Conservation (phyloP, 2,888 invertebrate genomes). For the Mimas tiliae region DNA sequence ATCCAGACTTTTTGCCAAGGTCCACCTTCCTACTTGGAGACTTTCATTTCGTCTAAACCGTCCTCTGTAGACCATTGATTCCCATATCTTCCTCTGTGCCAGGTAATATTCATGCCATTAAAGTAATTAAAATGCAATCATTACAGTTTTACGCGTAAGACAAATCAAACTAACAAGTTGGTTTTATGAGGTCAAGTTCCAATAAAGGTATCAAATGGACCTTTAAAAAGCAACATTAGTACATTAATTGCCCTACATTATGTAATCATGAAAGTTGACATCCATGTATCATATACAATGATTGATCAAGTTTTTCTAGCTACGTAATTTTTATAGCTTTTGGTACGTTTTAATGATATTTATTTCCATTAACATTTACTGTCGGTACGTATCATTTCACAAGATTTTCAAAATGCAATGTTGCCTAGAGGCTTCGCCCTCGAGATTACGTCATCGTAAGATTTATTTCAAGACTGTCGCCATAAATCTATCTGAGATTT, state of each 20-base stretch:
- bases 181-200: background rate
- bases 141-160: background rate
- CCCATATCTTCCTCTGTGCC: no score
- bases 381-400: slow-evolving; percentile 25
- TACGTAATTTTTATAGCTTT: slow-evolving; percentile 50
- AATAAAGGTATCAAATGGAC: slow-evolving; percentile 9
- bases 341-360: slow-evolving; percentile 26
- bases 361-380: slow-evolving; percentile 29
- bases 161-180: background rate
- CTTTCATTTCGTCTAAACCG: no score
- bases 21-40: no score
- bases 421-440: slow-evolving; percentile 23
- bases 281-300: slow-evolving; percentile 47
- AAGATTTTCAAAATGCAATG: slow-evolving; percentile 16
- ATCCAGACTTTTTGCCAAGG: no score
- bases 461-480: slow-evolving; percentile 6
- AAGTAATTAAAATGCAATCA: background rate
- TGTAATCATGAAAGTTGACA: slow-evolving; percentile 61
- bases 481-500: slow-evolving; percentile 15
- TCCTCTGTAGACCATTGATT: no score
- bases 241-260: slow-evolving; percentile 35
- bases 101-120: no score
- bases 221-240: slow-evolving; percentile 8
- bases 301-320: slow-evolving; percentile 47
- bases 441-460: slow-evolving; percentile 2